phyloP scores from a whole-genome alignment of 2,797 vertebrate genomes.

The Anguilla megastoma region DNA sequence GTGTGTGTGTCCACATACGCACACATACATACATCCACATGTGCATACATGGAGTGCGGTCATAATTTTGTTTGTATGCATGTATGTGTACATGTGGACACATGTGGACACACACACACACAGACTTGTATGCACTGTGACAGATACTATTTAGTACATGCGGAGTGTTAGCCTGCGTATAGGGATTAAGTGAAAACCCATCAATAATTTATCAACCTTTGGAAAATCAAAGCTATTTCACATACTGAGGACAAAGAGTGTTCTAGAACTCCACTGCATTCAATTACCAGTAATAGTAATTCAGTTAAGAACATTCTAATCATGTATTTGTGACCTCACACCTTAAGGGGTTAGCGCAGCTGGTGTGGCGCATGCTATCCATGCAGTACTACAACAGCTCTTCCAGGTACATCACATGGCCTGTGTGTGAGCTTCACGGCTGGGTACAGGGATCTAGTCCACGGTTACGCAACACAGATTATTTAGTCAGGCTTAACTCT shows the following conservation, averaged over 20 bases:
- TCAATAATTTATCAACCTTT: constrained; percentile 7
- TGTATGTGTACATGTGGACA: not conserved
- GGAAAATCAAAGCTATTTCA: not conserved
- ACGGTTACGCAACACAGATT: constrained; percentile 63
- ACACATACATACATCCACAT: not conserved
- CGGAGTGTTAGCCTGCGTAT: no score
- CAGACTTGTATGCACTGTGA: not conserved
- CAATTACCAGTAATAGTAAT: no score
- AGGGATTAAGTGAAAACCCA: not conserved
- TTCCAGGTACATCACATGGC: no score
- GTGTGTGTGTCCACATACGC: not conserved
- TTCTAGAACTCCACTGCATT: not conserved
- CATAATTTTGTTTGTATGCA: not conserved
- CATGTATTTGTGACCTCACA: no score
- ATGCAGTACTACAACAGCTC: not conserved
- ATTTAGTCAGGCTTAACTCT: constrained; percentile 28
- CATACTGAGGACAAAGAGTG: not conserved
- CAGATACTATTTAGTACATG: not conserved
- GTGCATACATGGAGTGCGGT: no score
- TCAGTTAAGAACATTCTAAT: no score
- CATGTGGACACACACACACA: not conserved
- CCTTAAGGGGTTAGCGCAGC: no score
- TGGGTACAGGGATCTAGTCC: constrained; percentile 43
- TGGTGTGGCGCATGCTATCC: no score
- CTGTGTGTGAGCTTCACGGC: constrained; percentile 50